Evolutionary conservation across 2,888 invertebrate species (phyloP), one percentile per base, ranked within the genome.

Genomic region (Bembecia ichneumoniformis): DNA sequence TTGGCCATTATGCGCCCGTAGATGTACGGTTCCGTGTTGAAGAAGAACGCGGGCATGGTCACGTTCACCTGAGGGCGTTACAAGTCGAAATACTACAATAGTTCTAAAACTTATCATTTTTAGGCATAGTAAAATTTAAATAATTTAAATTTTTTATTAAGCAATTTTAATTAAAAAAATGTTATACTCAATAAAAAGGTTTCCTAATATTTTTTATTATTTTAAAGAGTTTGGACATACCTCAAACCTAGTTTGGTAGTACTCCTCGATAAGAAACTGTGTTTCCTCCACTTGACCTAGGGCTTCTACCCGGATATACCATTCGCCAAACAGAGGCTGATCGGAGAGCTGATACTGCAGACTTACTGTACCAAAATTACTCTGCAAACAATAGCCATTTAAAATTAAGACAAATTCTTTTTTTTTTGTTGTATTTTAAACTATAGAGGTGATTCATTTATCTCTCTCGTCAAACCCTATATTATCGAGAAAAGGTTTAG

Each of bases 211-310:
- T 7, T 20, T 7, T 20, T 20, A 20, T 7, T 7, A 20, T 20
- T 7, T 20, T 7, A 20, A 20, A 7, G 7, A 20, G 20, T 20
- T 9, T 7, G 5, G 20, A 51, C 70, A 58, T 43, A 93, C 93
- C 88, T 98, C 97, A 72, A 95, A 97, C 60, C 97, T 89, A 0
- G 97, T 96, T 77, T 96, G 96, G 77, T 97, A 97, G 81, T 97
- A 98, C 84, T 98, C 97, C 73, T 97, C 96, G 0, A 98, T 97
- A 5, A 92, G 77, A 79, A 97, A 97, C 49, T 90, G 90, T 40
- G 94, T 90, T 72, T 96, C 94, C 78, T 98, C 97, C 1, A 92
- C 83, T 76, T 97, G 96, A 0, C 95, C 95, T 69, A 96, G 94
- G 0, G 97, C 97, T 58, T 94, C 91, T 0, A 98, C 94, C 55